Percentiles rank a stretch among this genome's conserved stretches.
Conservation (phyloP, 2,888 invertebrate genomes). For the Limnephilus rhombicus region DNA sequence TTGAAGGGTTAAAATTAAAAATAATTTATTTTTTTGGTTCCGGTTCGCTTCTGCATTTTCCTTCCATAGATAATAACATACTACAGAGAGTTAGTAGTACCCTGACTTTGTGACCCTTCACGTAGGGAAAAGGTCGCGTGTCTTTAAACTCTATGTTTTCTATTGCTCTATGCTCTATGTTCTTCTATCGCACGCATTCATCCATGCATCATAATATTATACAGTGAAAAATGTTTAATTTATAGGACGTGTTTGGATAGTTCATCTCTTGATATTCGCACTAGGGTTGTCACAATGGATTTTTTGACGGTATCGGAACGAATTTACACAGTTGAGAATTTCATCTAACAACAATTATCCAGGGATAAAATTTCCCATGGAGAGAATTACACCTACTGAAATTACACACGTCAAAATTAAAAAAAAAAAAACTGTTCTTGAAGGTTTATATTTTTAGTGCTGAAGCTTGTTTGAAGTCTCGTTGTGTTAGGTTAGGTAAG, state of each 20-base stretch:
- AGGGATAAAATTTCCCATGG: too few relatives aligned
- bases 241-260: background rate
- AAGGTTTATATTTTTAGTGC: too few relatives aligned
- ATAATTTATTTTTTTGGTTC: background rate
- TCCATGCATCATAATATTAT: background rate
- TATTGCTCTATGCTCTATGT: background rate
- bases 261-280: background rate
- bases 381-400: too few relatives aligned
- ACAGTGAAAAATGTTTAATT: background rate
- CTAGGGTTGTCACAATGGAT: background rate
- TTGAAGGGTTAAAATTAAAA: too few relatives aligned
- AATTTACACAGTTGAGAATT: too few relatives aligned
- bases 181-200: background rate
- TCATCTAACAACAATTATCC: too few relatives aligned
- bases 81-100: background rate
- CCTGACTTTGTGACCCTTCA: background rate
- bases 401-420: too few relatives aligned
- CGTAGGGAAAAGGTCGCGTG: background rate
- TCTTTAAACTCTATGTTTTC: background rate
- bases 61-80: background rate
- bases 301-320: too few relatives aligned
- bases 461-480: too few relatives aligned
- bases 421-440: too few relatives aligned
- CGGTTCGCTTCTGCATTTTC: background rate
- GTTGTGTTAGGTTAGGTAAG: too few relatives aligned